Evolutionary conservation across 2,797 vertebrate genomes (phyloP).

Genomic region (Ctenosaura bakeri): DNA sequence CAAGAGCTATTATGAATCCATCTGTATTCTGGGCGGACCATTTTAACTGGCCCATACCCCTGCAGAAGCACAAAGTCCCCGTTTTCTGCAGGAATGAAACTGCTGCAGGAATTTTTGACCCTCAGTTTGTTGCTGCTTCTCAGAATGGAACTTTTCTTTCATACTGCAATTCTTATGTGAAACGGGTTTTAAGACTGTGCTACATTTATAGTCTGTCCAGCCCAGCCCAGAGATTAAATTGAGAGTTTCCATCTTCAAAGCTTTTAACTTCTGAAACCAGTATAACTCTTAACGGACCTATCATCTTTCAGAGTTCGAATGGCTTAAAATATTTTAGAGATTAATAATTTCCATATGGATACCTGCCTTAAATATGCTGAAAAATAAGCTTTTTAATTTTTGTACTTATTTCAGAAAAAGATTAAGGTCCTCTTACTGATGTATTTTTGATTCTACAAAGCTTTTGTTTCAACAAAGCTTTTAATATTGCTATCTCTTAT

Average conservation of each 20-base stretch:
- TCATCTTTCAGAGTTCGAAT: constrained; percentile 25
- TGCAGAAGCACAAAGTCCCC: too few relatives aligned
- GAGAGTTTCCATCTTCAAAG: constrained; percentile 23
- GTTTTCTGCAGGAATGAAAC: neutral
- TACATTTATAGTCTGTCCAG: neutral
- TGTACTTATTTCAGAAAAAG: neutral
- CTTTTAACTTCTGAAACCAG: constrained; percentile 15
- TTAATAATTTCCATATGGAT: constrained; percentile 17
- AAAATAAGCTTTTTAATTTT: neutral
- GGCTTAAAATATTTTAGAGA: constrained; percentile 23
- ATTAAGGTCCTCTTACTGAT: constrained; percentile 8
- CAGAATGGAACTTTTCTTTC: neutral
- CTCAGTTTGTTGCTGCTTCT: neutral
- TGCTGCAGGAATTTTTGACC: neutral
- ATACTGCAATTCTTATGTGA: neutral
- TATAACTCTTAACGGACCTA: constrained; percentile 23
- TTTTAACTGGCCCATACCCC: too few relatives aligned
- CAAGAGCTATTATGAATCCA: too few relatives aligned
- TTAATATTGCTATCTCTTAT: constrained; percentile 35
- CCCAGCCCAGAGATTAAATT: neutral
- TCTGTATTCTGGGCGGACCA: too few relatives aligned
- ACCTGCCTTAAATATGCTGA: neutral
- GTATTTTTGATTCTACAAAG: constrained; percentile 14
- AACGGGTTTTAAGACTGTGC: neutral
- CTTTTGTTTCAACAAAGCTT: constrained; percentile 49